Evolutionary conservation across 2,888 invertebrate genomes (phyloP).

Genomic region (Dryadula phaetusa): DNA sequence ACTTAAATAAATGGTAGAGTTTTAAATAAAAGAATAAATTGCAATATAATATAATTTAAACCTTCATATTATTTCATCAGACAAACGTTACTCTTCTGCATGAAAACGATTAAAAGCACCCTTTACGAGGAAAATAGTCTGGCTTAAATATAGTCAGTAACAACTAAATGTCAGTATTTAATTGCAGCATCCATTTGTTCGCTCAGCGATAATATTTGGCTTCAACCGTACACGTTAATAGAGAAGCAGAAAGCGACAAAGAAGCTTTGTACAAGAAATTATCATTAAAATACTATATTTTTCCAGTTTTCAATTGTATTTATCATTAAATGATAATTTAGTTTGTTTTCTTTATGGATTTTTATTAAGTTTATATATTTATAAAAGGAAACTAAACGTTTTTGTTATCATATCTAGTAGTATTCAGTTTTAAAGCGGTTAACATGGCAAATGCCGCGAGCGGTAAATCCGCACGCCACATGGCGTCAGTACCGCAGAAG

Average conservation of each 20-base stretch:
- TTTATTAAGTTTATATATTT: not conserved
- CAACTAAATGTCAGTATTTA: constrained; percentile 67
- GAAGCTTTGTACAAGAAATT: not conserved
- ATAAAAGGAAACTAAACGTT: not conserved
- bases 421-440: constrained; percentile 55
- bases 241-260: constrained; percentile 29
- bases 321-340: not conserved
- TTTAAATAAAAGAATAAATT: constrained; percentile 11
- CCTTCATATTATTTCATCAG: constrained; percentile 17
- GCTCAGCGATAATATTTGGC: constrained; percentile 58
- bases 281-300: not conserved
- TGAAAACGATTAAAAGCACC: constrained; percentile 53
- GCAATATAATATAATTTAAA: constrained; percentile 10
- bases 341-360: not conserved
- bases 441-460: constrained; percentile 70
- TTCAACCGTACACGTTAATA: constrained; percentile 36
- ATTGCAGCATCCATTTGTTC: constrained; percentile 69
- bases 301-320: not conserved
- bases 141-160: constrained; percentile 62
- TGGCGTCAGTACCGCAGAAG: constrained; percentile 71
- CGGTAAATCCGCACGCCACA: constrained; percentile 72
- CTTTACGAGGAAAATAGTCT: constrained; percentile 63
- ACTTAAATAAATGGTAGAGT: constrained; percentile 6
- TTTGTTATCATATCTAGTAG: constrained; percentile 26
- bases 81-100: constrained; percentile 21